Base-by-base conservation (phyloP, 2,888 invertebrate genomes). In the Pemphredon lugubris region DNA sequence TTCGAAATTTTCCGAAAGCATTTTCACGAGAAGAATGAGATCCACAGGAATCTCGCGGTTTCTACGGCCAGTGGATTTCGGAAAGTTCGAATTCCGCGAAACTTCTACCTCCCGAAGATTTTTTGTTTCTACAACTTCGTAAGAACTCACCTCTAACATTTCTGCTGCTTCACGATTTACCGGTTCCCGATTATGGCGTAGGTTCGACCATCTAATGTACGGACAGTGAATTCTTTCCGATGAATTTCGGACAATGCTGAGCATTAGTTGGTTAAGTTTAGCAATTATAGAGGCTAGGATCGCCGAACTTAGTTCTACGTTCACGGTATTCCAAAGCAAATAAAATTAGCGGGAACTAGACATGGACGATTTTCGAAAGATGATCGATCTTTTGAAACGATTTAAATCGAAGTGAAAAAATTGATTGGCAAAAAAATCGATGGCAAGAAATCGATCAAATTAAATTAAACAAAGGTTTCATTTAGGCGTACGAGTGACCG, bases 111-210 rank as follows among this genome's bases (percentile, higher is more conserved):
- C 6, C 0, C 14, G 9, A 45, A 9, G 26, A 37, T 16, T 45
- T 60, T 39, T 47, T 63, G 26, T 54, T 45, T 45, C 45, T 45
- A 13, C 16, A 18, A 54, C 37, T 63, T 44, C 18, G 42, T 44
- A 39, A 63, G 30, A 63, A 63, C 40, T 30, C 34, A 3, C 7
- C 45, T 39, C 30, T 30, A 32, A 20, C 54, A n/a, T 54, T 20
- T 21, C 26, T 21, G 16, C 14, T 30, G 11, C 5, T 2, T 21
- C 20, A 21, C 21, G 14, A 20, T 7, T 16, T 23, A 7, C 37
- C 26, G 16, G 39, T 63, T 14, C 26, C 21, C 14, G n/a, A 20
- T 16, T 16, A 51, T 60, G 51, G 34, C 23, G 23, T 1, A n/a
- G n/a, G 37, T 16, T 18, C 16, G 16, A 30, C 14, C 16, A 5